Evolutionary conservation across 1,140 invertebrate genomes (phyloP).

Genomic region (Caenorhabditis brenneri): DNA sequence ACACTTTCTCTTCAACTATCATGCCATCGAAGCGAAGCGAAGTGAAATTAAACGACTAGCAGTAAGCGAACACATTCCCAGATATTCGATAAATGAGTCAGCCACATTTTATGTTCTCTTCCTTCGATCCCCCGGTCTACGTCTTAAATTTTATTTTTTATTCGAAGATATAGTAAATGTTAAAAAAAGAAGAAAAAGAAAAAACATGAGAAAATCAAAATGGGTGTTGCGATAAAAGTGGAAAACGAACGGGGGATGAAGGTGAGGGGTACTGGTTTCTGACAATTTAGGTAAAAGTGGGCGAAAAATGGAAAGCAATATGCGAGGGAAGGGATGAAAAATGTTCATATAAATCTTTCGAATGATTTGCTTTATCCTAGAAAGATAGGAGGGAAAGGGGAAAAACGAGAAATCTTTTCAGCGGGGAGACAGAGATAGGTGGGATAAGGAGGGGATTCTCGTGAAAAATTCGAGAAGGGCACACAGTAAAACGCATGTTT

Average conservation of each 20-base stretch:
- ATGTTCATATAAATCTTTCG: not conserved
- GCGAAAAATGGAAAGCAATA: not conserved
- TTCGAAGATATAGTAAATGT: not conserved
- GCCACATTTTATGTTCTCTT: not conserved
- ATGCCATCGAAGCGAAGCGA: not conserved
- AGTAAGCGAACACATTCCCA: not conserved
- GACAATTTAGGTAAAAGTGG: not conserved
- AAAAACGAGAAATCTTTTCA: not conserved
- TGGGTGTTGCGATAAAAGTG: not conserved
- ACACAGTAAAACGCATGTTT: not conserved
- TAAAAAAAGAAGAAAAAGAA: not conserved
- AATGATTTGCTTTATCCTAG: slow-evolving; percentile 7
- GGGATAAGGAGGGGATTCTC: not conserved
- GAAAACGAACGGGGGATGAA: not conserved
- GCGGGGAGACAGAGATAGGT: not conserved
- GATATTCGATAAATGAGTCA: slow-evolving; percentile 26
- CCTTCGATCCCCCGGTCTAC: not conserved
- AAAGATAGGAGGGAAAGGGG: not conserved
- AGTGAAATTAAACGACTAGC: too few species aligned
- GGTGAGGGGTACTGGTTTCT: not conserved
- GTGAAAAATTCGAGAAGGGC: slow-evolving; percentile 23
- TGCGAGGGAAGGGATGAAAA: not conserved
- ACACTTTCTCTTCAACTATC: not conserved
- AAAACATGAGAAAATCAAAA: not conserved
- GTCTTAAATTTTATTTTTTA: not conserved